These are phyloP conservation scores for Hydractinia symbiolongicarpus DNA, from an alignment of 30 jellyfish, hydroid and myxozoan species.

Conservation along the genomic window DNA sequence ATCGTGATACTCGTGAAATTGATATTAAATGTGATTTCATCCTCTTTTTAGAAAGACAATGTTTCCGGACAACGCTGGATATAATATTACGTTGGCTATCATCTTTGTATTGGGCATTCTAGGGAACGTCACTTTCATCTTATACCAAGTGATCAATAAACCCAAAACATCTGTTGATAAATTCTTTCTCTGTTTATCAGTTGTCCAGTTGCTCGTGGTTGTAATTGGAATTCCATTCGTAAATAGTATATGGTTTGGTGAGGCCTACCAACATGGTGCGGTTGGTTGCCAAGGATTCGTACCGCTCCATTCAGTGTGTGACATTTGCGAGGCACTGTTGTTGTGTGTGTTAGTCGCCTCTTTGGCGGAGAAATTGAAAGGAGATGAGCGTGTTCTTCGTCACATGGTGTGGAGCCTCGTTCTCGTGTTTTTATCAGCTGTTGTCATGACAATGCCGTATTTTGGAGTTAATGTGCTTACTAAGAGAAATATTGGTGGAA, in stretches of 20 bases:
- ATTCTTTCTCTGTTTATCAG: conserved; percentile 6
- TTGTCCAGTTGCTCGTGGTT: background rate
- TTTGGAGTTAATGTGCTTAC: background rate
- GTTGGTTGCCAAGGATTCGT: conserved; percentile 13
- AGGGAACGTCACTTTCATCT: background rate
- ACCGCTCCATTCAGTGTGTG: conserved; percentile 9
- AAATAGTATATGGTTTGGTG: background rate
- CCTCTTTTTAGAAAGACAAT: background rate
- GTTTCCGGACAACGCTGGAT: background rate
- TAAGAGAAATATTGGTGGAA: background rate
- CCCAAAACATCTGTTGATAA: conserved; percentile 2
- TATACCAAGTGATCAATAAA: background rate
- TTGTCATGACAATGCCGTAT: conserved; percentile 9
- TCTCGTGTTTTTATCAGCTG: background rate
- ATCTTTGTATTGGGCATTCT: background rate
- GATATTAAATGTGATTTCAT: no score
- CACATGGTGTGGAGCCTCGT: background rate
- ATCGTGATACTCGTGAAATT: no score
- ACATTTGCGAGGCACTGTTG: background rate
- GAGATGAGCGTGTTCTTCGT: background rate
- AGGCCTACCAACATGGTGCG: conserved; percentile 2
- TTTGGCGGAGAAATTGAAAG: background rate
- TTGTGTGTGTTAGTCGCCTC: conserved; percentile 4
- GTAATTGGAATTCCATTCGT: conserved; percentile 5
- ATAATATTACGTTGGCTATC: background rate